A percentile compares a stretch with the other conserved stretches of the same genome.
Evolutionary conservation across 64 coral and sea anemone genomes (phyloP).

Genomic region (Platygyra sinensis): DNA sequence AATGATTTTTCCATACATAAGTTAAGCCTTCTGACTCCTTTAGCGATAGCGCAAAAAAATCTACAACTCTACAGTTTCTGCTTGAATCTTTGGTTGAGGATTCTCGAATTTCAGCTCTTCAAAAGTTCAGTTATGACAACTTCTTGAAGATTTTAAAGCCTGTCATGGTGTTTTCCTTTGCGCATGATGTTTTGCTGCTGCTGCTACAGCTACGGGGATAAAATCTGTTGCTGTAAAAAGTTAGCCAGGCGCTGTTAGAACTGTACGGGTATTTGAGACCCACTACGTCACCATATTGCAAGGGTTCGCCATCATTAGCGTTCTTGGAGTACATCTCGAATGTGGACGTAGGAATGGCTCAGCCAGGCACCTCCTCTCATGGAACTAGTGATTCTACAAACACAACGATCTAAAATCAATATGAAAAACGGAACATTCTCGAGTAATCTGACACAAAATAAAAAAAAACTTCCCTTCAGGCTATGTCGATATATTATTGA

Average conservation of each 20-base stretch:
- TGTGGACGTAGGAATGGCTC: background rate
- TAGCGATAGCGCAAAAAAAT: background rate
- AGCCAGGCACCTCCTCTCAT: background rate
- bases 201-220: slow-evolving; percentile 34
- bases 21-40: background rate
- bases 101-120: background rate
- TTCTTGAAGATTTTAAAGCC: slow-evolving; percentile 75
- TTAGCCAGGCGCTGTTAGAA: slow-evolving; percentile 19
- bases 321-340: slow-evolving; percentile 53
- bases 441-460: background rate
- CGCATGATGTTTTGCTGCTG: slow-evolving; percentile 30
- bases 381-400: background rate
- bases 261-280: slow-evolving; percentile 40
- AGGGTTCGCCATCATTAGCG: slow-evolving; percentile 40
- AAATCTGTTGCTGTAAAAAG: background rate
- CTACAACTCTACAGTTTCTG: background rate
- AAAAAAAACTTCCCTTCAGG: too few relatives aligned
- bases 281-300: slow-evolving; percentile 63
- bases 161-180: background rate
- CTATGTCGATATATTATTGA: background rate
- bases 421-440: background rate
- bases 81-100: slow-evolving; percentile 12
- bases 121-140: slow-evolving; percentile 20
- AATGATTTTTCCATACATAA: background rate
- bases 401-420: background rate